Conservation (phyloP, 2,797 vertebrate species). For the Lutjanus argentimaculatus region DNA sequence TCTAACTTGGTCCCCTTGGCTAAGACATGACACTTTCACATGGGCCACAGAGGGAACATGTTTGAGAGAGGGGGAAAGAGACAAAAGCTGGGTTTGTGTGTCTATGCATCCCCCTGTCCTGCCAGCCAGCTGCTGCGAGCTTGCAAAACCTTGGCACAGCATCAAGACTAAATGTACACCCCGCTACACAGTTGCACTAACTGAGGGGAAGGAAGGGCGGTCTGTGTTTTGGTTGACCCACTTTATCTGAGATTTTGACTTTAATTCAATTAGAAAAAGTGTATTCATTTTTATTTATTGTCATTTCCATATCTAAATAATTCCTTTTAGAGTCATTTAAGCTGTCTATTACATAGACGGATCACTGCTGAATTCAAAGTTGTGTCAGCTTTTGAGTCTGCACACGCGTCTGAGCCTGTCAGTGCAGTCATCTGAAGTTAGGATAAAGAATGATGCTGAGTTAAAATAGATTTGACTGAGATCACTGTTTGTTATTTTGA, state of each 20-base stretch:
- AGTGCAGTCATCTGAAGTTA: slow-evolving; percentile 19
- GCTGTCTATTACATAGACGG: slow-evolving; percentile 4
- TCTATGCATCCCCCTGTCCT: slow-evolving; percentile 30
- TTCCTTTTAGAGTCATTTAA: slow-evolving; percentile 4
- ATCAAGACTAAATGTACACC: slow-evolving; percentile 38
- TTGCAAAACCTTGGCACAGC: slow-evolving; percentile 58
- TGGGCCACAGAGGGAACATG: slow-evolving; percentile 38
- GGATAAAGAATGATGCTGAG: background rate
- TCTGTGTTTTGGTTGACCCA: slow-evolving; percentile 29
- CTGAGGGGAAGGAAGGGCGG: slow-evolving; percentile 1
- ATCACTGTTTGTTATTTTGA: slow-evolving; percentile 25
- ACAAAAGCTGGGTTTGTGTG: slow-evolving; percentile 57
- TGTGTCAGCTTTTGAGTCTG: slow-evolving; percentile 12
- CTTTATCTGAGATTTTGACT: slow-evolving; percentile 28
- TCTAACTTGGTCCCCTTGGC: slow-evolving; percentile 59
- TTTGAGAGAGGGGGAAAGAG: slow-evolving; percentile 10
- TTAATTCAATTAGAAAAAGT: background rate
- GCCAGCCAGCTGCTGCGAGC: slow-evolving; percentile 70
- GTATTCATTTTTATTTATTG: background rate
- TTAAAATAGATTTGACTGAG: slow-evolving; percentile 4
- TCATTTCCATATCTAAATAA: slow-evolving; percentile 1
- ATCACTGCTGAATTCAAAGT: slow-evolving; percentile 9
- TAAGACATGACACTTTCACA: slow-evolving; percentile 47
- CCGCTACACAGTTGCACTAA: slow-evolving; percentile 40
- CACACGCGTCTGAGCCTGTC: background rate